Evolutionary conservation across 2,888 invertebrate genomes (phyloP).

Genomic region (Cinara cedri): DNA sequence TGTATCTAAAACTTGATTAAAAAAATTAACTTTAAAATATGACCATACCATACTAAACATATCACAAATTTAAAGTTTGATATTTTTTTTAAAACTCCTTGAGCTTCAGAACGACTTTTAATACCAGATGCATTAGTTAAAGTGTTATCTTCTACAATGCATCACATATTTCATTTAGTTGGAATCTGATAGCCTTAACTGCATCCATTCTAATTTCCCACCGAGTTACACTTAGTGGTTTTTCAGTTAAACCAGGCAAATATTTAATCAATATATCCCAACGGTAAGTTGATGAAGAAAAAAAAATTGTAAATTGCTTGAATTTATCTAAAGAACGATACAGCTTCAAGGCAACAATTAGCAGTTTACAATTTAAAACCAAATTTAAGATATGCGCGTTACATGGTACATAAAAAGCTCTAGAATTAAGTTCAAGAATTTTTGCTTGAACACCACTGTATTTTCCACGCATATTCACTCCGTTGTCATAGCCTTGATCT

Average conservation of each 20-base stretch:
- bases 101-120: constrained; percentile 11
- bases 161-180: constrained; percentile 14
- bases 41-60: constrained; percentile 10
- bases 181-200: constrained; percentile 20
- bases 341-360: constrained; percentile 42
- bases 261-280: constrained; percentile 16
- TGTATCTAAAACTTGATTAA: constrained; percentile 23
- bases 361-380: constrained; percentile 42
- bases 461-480: constrained; percentile 36
- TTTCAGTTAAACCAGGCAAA: constrained; percentile 13
- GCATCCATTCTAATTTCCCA: constrained; percentile 27
- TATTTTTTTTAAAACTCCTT: constrained; percentile 4
- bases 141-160: constrained; percentile 5
- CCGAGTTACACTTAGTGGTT: constrained; percentile 9
- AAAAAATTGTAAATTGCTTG: constrained; percentile 8
- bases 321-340: constrained; percentile 18
- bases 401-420: constrained; percentile 49
- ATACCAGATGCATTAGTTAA: background rate
- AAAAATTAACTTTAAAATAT: constrained; percentile 41
- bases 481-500: constrained; percentile 50
- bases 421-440: constrained; percentile 32
- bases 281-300: constrained; percentile 15
- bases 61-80: constrained; percentile 19
- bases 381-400: constrained; percentile 45
- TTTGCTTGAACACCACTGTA: constrained; percentile 36